Evolutionary conservation across 2,797 vertebrate species (phyloP), one percentile per base, ranked within the genome.

Genomic region (Sebastes trivittatus): DNA sequence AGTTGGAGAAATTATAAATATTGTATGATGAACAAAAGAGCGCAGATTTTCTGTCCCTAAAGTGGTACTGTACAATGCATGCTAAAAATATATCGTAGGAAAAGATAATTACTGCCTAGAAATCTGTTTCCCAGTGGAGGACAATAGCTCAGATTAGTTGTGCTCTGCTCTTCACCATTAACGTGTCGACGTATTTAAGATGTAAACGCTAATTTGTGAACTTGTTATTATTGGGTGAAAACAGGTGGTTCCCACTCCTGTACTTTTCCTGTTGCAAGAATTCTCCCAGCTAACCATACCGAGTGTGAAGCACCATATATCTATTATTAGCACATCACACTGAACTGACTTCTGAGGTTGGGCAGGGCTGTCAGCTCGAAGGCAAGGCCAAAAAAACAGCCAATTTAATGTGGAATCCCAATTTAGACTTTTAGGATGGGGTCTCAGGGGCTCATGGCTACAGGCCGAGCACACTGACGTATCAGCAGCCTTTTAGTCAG

Each of bases 251-350:
- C 54, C 81, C 56, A 23, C 82, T 84, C 75, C 58, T 22, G 10
- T 80, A 36, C 61, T 66, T 70, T 83, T 87, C 73, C 71, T 69
- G 73, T 61, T 78, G 76, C 34, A 54, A 67, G 76, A 58, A 32
- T 32, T 25, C 25, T 27, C 23, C 52, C 42, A 25, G 38, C 38
- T 22, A 66, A 55, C 14, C 18, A 18, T 11, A 76, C 42, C 60
- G 72, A 70, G 75, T 55, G 69, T 72, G 71, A 87, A 80, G 59
- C 4, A 3, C 69, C 65, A 71, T 80, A 78, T 27, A 72, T 78
- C 71, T 91, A 81, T 89, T 83, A 82, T 88, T 92, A 90, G 80
- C 54, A 65, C 81, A 78, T 80, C 82, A 84, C 22, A 30, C 55
- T 80, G 71, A 86, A 72, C 22, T 85, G 73, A 66, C 66, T 71